These are phyloP conservation scores for Epinephelus lanceolatus DNA, from an alignment of 2,113 vertebrate genomes.

Conservation along the genomic window DNA sequence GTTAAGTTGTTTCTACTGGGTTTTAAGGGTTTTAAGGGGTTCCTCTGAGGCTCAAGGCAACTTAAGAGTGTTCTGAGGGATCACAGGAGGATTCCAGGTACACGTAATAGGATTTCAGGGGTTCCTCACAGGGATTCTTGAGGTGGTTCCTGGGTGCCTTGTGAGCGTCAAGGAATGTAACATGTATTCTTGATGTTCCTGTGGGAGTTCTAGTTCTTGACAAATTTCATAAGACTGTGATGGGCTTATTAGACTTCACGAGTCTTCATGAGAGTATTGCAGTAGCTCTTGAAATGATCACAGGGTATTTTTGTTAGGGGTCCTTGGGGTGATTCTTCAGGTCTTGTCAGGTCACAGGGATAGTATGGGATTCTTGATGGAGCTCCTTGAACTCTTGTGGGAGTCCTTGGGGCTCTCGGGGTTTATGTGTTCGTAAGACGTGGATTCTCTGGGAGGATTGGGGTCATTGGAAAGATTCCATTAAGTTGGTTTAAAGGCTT, in stretches of 20 bases:
- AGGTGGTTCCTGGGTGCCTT: too few relatives aligned
- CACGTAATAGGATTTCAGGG: neutral
- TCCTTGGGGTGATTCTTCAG: neutral
- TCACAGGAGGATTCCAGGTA: neutral
- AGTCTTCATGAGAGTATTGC: neutral
- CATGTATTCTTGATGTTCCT: neutral
- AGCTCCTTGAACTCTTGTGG: neutral
- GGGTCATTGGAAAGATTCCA: too few relatives aligned
- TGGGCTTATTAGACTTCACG: too few relatives aligned
- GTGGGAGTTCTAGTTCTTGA: neutral
- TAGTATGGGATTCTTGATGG: neutral
- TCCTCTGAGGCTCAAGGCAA: too few relatives aligned
- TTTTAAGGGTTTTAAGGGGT: too few relatives aligned
- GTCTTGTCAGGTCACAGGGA: neutral
- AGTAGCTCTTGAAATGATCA: neutral
- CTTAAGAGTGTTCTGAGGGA: too few relatives aligned
- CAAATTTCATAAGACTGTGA: neutral
- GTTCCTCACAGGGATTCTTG: neutral
- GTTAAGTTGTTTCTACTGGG: too few relatives aligned
- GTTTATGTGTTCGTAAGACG: neutral
- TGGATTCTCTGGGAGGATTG: neutral
- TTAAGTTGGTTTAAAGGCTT: too few relatives aligned
- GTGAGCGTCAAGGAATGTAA: too few relatives aligned
- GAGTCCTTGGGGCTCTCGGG: neutral
- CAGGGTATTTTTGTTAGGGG: neutral